A percentile compares a stretch with the other conserved stretches of the same genome.
These are phyloP conservation scores for Ligdia adustata DNA, from an alignment of 2,888 invertebrate species.

Conservation along the genomic window DNA sequence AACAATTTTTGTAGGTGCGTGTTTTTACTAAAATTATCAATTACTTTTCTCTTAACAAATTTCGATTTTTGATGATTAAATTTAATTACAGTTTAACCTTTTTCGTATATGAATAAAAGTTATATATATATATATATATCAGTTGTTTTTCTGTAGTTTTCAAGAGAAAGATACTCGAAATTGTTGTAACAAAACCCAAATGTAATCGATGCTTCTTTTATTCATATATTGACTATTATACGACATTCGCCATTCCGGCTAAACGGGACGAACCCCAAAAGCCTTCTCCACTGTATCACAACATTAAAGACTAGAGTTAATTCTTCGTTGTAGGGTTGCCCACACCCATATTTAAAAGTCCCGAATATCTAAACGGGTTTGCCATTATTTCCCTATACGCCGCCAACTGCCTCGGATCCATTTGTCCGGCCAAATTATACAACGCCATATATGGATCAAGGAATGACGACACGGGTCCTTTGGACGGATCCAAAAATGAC, in stretches of 20 bases:
- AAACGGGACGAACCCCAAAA: slow-evolving; percentile 13
- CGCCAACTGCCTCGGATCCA: slow-evolving; percentile 73
- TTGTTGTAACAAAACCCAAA: too few species aligned
- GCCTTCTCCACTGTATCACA: slow-evolving; percentile 29
- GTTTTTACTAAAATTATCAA: too few species aligned
- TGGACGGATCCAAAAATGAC: slow-evolving; percentile 30
- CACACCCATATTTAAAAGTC: slow-evolving; percentile 59
- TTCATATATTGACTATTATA: too few species aligned
- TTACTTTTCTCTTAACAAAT: too few species aligned
- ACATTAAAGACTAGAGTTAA: slow-evolving; percentile 47
- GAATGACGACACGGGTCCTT: slow-evolving; percentile 51
- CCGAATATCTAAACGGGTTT: slow-evolving; percentile 65
- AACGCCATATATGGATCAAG: slow-evolving; percentile 76
- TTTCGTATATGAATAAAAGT: too few species aligned
- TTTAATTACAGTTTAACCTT: too few species aligned
- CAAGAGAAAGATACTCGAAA: too few species aligned
- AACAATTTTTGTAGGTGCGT: too few species aligned
- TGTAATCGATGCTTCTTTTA: too few species aligned
- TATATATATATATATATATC: too few species aligned
- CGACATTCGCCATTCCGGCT: neutral
- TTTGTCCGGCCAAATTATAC: slow-evolving; percentile 65
- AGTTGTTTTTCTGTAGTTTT: too few species aligned
- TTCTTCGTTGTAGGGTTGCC: slow-evolving; percentile 75
- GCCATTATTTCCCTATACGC: slow-evolving; percentile 73
- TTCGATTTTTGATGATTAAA: too few species aligned